These are phyloP conservation scores for Clarias macrocephalus DNA, from an alignment of 2,113 vertebrate genomes.

Conservation along the genomic window DNA sequence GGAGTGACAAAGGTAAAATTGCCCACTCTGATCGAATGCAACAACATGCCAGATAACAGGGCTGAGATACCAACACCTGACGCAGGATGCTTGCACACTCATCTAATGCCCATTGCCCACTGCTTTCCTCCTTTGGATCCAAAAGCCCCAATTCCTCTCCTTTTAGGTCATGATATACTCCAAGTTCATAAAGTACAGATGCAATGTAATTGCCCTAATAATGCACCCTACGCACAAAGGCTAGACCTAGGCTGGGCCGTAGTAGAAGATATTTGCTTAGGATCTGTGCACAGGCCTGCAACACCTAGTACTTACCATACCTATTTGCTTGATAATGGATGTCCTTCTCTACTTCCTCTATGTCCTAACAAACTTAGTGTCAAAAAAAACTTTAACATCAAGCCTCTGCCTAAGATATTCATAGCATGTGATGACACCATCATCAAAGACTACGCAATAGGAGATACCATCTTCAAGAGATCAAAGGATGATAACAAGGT, in stretches of 20 bases:
- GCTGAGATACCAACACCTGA: too few species aligned
- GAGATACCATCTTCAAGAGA: background rate
- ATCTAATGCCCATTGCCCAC: background rate
- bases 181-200: conserved; percentile 13
- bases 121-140: conserved; percentile 19
- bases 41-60: too few species aligned
- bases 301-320: background rate
- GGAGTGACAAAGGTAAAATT: too few species aligned
- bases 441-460: too few species aligned
- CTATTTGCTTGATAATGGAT: background rate
- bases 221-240: background rate
- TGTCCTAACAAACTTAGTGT: background rate
- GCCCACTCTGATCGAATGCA: too few species aligned
- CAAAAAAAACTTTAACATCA: background rate
- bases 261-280: background rate
- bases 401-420: background rate
- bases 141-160: background rate
- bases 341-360: background rate
- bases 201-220: conserved; percentile 7
- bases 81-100: too few species aligned
- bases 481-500: background rate
- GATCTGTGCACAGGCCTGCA: background rate
- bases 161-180: background rate
- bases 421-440: too few species aligned
- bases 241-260: conserved; percentile 19